Evolutionary conservation across 2,797 vertebrate species (phyloP).

Genomic region (Meriones psammophilus): DNA sequence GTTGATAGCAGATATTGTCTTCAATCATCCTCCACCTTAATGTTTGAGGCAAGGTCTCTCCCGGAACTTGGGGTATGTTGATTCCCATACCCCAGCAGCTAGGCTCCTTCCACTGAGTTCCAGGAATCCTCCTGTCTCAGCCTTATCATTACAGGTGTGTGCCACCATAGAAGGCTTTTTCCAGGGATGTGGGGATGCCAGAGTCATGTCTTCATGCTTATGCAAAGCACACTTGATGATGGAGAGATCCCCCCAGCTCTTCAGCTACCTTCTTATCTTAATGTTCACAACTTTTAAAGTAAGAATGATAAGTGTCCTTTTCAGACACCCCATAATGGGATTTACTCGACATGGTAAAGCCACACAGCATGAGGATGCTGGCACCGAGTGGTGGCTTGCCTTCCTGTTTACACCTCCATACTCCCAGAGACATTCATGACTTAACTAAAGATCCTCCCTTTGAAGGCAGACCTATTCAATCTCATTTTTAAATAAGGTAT

Average conservation of each 20-base stretch:
- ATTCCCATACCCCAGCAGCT: background rate
- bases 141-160: background rate
- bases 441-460: background rate
- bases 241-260: no score
- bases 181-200: no score
- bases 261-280: background rate
- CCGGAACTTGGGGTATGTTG: background rate
- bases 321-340: background rate
- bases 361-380: background rate
- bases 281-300: background rate
- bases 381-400: background rate
- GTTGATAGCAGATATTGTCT: no score
- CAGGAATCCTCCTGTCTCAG: background rate
- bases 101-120: background rate
- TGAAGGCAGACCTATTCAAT: background rate
- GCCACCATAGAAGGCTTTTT: background rate
- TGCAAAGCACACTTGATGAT: no score
- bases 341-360: background rate
- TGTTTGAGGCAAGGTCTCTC: background rate
- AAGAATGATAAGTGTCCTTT: background rate
- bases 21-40: background rate
- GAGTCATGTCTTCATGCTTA: background rate
- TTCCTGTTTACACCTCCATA: accelerated
- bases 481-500: slow-evolving; percentile 9
- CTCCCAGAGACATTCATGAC: background rate